Conservation (phyloP, 2,797 vertebrate species). For the Typhlichthys subterraneus region DNA sequence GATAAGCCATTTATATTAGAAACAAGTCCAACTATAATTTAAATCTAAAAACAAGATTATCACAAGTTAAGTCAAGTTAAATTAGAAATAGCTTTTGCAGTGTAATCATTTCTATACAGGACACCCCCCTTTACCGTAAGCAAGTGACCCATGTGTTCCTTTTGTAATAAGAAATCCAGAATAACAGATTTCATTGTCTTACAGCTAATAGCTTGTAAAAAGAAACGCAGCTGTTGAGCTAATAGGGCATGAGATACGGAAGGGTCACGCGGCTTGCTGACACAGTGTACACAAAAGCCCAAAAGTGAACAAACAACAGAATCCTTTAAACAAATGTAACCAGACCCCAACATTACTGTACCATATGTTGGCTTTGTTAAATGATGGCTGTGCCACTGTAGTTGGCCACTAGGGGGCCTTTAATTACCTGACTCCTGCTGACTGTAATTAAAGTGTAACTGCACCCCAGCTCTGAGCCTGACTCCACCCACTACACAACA, state of each 20-base stretch:
- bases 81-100: not conserved
- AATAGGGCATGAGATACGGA: conserved; percentile 24
- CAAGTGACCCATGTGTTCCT: conserved; percentile 38
- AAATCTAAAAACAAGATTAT: too few relatives aligned
- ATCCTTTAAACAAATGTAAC: conserved; percentile 69
- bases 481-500: too few relatives aligned
- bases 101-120: conserved; percentile 9
- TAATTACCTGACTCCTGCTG: conserved; percentile 43
- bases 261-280: conserved; percentile 62
- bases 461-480: too few relatives aligned
- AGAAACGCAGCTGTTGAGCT: conserved; percentile 67
- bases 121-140: conserved; percentile 32
- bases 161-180: conserved; percentile 69
- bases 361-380: conserved; percentile 61
- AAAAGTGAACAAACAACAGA: conserved; percentile 70
- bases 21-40: too few relatives aligned
- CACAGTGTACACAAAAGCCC: conserved; percentile 58
- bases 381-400: conserved; percentile 52
- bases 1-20: too few relatives aligned
- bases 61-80: too few relatives aligned
- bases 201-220: conserved; percentile 60
- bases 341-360: conserved; percentile 45
- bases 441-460: not conserved
- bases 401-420: conserved; percentile 34
- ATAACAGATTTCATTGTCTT: conserved; percentile 57